phyloP scores from a whole-genome alignment of 2,113 vertebrate genomes.

The Falcunculus frontatus region DNA sequence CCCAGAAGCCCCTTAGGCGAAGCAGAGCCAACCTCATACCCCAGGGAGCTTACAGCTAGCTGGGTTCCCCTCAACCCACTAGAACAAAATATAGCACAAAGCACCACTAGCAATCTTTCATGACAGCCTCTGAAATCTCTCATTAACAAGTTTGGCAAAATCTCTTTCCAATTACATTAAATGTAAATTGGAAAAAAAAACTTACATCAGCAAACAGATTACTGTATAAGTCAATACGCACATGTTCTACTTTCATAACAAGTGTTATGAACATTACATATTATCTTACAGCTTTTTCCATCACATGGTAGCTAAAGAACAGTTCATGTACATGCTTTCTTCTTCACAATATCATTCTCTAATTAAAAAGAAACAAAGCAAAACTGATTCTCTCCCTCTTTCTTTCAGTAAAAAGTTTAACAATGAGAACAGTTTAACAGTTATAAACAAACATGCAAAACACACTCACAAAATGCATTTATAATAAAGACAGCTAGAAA shows the following conservation, averaged over 20 bases:
- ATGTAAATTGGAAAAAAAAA: neutral
- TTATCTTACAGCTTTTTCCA: neutral
- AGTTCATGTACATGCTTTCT: neutral
- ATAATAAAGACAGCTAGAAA: neutral
- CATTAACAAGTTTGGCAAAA: neutral
- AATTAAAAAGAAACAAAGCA: neutral
- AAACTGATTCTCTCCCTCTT: neutral
- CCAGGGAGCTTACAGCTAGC: neutral
- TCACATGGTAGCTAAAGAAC: neutral
- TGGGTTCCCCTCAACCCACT: neutral
- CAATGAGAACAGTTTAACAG: neutral
- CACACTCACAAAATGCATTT: neutral
- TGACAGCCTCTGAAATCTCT: neutral
- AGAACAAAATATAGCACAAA: neutral
- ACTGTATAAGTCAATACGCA: neutral
- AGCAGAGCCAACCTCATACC: neutral
- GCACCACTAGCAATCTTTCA: neutral
- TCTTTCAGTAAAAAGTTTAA: neutral
- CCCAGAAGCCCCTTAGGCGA: neutral
- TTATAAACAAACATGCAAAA: neutral
- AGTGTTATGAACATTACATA: neutral
- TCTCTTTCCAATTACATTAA: constrained; percentile 6
- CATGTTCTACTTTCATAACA: neutral
- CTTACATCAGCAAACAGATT: neutral
- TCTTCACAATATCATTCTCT: neutral